These are phyloP conservation scores for Calephelis nemesis DNA, from an alignment of 1,140 invertebrate genomes.

Conservation along the genomic window DNA sequence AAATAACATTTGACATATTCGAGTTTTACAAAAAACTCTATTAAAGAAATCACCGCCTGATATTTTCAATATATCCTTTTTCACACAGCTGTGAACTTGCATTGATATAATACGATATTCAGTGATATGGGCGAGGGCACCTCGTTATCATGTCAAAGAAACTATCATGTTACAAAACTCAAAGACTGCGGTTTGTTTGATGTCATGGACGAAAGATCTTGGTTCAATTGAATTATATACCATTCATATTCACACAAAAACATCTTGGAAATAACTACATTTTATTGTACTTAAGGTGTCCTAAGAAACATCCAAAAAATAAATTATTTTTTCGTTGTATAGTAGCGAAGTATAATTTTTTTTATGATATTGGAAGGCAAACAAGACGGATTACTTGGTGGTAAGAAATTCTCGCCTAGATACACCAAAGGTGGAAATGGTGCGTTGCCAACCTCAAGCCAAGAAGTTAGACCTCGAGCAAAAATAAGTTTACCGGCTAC, in stretches of 20 bases:
- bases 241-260: slow-evolving; percentile 2
- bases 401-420: no score
- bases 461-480: no score
- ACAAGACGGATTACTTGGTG: no score
- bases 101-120: slow-evolving; percentile 56
- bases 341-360: no score
- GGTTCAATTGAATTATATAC: slow-evolving; percentile 45
- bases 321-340: no score
- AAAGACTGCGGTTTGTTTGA: slow-evolving; percentile 70
- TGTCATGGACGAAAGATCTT: slow-evolving; percentile 45
- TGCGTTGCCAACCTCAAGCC: no score
- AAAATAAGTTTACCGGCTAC: no score
- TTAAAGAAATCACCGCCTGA: slow-evolving; percentile 24
- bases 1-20: background rate
- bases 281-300: background rate
- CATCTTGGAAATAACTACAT: background rate
- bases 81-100: slow-evolving; percentile 20
- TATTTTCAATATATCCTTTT: slow-evolving; percentile 55
- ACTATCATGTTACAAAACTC: slow-evolving; percentile 71
- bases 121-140: slow-evolving; percentile 58
- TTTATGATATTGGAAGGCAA: no score
- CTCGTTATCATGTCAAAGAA: slow-evolving; percentile 76
- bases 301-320: no score
- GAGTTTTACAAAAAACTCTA: slow-evolving; percentile 3
- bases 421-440: no score